A percentile compares a stretch with the other conserved stretches of the same genome.
Evolutionary conservation across 2,888 invertebrate species (phyloP).

Genomic region (Chydorus sphaericus): DNA sequence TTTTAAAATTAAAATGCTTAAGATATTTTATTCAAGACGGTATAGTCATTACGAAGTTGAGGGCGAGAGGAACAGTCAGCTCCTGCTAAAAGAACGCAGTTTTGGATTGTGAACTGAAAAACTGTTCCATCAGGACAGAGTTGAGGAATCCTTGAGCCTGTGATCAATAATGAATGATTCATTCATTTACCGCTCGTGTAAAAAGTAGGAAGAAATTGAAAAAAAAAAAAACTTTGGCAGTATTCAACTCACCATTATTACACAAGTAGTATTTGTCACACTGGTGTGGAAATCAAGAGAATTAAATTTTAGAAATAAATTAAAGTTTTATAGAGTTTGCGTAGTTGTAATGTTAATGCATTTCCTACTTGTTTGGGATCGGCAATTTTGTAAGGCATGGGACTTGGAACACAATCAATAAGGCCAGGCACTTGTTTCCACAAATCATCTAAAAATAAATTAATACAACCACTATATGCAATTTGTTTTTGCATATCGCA

Average conservation of each 20-base stretch:
- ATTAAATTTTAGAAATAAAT: not conserved
- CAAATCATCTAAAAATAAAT: not conserved
- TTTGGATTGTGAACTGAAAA: conserved; percentile 31
- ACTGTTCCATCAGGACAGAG: conserved; percentile 79
- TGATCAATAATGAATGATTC: not conserved
- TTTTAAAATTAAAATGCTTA: too few relatives aligned
- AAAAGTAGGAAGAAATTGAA: too few relatives aligned
- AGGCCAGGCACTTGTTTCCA: not conserved
- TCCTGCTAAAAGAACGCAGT: conserved; percentile 17
- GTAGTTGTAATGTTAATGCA: not conserved
- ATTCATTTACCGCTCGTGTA: not conserved
- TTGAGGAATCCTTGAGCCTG: conserved; percentile 44
- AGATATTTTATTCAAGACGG: too few relatives aligned
- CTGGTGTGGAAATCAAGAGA: conserved; percentile 61
- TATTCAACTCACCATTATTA: conserved; percentile 36
- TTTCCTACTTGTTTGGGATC: not conserved
- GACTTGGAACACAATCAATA: not conserved
- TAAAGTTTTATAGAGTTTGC: conserved; percentile 50
- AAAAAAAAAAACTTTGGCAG: not conserved
- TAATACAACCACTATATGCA: too few relatives aligned
- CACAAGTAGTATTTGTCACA: conserved; percentile 45
- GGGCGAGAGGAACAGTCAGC: conserved; percentile 7
- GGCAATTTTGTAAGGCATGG: conserved; percentile 7
- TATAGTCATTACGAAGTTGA: not conserved
- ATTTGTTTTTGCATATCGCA: too few relatives aligned